Conservation (phyloP, 2,113 vertebrate genomes). For the Malaclemys terrapin region DNA sequence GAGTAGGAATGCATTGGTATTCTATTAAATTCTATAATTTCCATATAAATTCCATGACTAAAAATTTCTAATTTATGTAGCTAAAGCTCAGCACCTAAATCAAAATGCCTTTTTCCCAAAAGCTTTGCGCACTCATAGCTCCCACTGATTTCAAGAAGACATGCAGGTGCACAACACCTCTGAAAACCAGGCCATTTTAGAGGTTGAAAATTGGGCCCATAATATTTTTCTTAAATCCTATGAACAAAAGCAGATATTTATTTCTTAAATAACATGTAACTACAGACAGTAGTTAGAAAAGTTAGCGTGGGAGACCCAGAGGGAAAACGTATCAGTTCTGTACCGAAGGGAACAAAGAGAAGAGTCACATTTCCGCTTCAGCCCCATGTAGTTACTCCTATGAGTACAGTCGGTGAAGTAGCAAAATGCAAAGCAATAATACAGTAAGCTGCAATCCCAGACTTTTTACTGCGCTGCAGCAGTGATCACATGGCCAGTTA, state of each 20-base stretch:
- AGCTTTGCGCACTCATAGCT: fast-evolving
- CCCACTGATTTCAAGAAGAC: neutral
- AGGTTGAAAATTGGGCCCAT: neutral
- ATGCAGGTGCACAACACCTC: neutral
- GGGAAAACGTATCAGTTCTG: neutral
- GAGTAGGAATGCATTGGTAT: neutral
- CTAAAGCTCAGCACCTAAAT: neutral
- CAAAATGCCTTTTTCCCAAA: neutral
- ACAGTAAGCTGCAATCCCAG: neutral
- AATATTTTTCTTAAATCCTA: neutral
- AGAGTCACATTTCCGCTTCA: neutral
- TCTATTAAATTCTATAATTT: neutral
- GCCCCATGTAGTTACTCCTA: neutral
- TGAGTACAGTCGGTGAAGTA: neutral
- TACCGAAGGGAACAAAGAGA: neutral
- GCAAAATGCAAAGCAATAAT: neutral
- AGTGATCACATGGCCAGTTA: neutral
- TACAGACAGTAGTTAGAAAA: neutral
- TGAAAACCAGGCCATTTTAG: neutral
- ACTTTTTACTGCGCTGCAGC: neutral
- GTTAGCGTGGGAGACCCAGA: neutral
- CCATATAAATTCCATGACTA: neutral
- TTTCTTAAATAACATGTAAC: neutral
- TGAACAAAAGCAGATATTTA: neutral
- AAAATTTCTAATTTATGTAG: neutral